phyloP scores from a whole-genome alignment of 1,140 invertebrate genomes.

The Apis dorsata region DNA sequence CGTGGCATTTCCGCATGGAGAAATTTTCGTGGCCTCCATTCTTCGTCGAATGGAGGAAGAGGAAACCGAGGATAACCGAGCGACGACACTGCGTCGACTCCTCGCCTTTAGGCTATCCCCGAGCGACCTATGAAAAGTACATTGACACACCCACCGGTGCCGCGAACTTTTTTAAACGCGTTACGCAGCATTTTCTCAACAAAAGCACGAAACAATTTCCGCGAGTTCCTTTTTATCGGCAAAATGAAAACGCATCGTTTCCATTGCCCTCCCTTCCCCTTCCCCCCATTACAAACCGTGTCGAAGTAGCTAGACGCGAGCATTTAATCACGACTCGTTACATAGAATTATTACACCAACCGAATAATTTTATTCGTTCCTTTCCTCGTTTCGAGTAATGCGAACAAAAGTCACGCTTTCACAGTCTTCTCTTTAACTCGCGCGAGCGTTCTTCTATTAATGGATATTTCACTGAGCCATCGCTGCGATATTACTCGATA shows the following conservation, averaged over 20 bases:
- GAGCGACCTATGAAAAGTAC: slow-evolving; percentile 11
- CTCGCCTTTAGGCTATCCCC: neutral
- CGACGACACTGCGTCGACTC: slow-evolving; percentile 15
- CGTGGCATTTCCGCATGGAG: slow-evolving; percentile 58
- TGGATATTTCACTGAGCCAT: slow-evolving; percentile 31
- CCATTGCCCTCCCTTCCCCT: neutral
- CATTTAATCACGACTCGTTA: slow-evolving; percentile 36
- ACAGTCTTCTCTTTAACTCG: slow-evolving; percentile 53
- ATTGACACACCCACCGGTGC: slow-evolving; percentile 3
- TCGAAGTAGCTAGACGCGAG: neutral
- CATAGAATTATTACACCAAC: slow-evolving; percentile 40
- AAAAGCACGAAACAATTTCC: neutral
- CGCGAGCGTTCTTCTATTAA: slow-evolving; percentile 52
- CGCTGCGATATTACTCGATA: neutral
- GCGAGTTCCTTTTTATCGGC: neutral
- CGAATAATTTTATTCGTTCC: slow-evolving; percentile 55
- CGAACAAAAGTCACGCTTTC: slow-evolving; percentile 67
- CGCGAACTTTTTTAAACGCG: neutral
- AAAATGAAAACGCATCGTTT: neutral
- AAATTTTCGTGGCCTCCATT: slow-evolving; percentile 58
- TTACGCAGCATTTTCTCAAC: neutral
- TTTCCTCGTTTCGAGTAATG: slow-evolving; percentile 60
- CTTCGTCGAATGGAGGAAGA: slow-evolving; percentile 54
- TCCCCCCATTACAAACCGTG: no score
- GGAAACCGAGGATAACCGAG: slow-evolving; percentile 59